A percentile compares a stretch with the other conserved stretches of the same genome.
Evolutionary conservation across 1,140 invertebrate genomes (phyloP).

Genomic region (Liolophura sinensis): DNA sequence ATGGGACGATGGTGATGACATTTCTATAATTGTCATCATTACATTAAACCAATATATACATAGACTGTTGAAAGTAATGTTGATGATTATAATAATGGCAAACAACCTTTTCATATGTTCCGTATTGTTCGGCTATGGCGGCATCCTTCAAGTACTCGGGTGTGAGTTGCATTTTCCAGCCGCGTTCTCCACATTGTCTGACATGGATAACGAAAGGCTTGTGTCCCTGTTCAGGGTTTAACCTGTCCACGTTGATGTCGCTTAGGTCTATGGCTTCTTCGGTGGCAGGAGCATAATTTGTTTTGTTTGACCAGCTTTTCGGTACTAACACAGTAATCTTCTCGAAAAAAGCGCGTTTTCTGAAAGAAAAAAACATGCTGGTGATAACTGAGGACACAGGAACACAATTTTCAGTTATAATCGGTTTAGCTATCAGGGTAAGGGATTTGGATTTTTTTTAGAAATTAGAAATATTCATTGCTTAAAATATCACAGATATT

Average conservation of each 20-base stretch:
- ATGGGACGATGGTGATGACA: too few species aligned
- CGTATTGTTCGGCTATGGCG: neutral
- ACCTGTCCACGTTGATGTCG: neutral
- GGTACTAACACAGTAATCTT: slow-evolving; percentile 2
- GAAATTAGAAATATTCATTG: too few species aligned
- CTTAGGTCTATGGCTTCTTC: neutral
- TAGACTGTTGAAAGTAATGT: too few species aligned
- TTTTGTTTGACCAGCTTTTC: neutral
- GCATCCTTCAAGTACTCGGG: slow-evolving; percentile 6
- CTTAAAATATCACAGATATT: too few species aligned
- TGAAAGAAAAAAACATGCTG: neutral
- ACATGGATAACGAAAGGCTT: slow-evolving; percentile 2
- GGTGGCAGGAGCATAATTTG: neutral
- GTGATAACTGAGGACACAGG: too few species aligned
- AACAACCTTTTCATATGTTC: slow-evolving; percentile 6
- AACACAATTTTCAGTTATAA: too few species aligned
- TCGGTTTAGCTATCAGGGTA: too few species aligned
- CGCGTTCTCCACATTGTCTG: slow-evolving; percentile 4
- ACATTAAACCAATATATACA: too few species aligned
- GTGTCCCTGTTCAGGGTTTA: neutral
- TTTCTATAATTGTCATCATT: too few species aligned
- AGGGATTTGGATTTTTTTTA: too few species aligned
- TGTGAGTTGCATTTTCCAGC: slow-evolving; percentile 7
- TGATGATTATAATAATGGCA: too few species aligned
- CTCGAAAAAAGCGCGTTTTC: neutral